A percentile compares a stretch with the other conserved stretches of the same genome.
phyloP scores from a whole-genome alignment of 2,797 vertebrate species.

The Lagocephalus sceleratus region DNA sequence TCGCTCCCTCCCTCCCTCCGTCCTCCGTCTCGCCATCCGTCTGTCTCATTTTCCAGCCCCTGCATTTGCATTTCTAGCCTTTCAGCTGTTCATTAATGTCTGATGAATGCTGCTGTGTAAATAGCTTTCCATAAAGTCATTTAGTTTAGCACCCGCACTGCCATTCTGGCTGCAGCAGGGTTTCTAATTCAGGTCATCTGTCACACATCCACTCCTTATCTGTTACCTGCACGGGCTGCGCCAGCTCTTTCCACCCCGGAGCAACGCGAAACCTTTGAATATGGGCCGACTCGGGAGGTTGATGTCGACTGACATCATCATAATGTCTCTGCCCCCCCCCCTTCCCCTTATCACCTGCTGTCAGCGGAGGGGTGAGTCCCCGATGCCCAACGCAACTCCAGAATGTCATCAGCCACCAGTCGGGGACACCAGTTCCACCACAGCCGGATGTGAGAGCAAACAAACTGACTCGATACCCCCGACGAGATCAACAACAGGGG shows the following conservation, averaged over 20 bases:
- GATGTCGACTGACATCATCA: constrained; percentile 28
- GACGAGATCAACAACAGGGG: background rate
- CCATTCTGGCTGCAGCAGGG: constrained; percentile 14
- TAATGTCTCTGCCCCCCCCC: constrained; percentile 22
- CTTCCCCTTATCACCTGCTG: constrained; percentile 3
- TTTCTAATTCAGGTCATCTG: constrained; percentile 57
- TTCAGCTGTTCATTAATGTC: constrained; percentile 68
- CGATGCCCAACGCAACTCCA: background rate
- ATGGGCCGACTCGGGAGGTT: constrained; percentile 22
- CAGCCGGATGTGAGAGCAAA: background rate
- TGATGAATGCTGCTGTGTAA: constrained; percentile 64
- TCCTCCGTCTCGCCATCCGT: constrained; percentile 38
- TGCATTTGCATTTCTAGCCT: constrained; percentile 63
- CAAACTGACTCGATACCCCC: background rate
- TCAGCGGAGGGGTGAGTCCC: constrained; percentile 1
- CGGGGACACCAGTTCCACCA: background rate
- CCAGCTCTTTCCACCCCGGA: constrained; percentile 36
- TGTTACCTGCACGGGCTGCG: constrained; percentile 32
- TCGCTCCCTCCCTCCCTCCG: constrained; percentile 7
- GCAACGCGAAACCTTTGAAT: constrained; percentile 45
- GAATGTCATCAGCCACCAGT: constrained; percentile 7
- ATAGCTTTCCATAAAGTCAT: constrained; percentile 69
- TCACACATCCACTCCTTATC: constrained; percentile 65
- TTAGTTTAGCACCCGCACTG: constrained; percentile 40
- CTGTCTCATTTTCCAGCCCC: constrained; percentile 25